Evolutionary conservation across 64 coral and sea anemone genomes (phyloP), one percentile per base, ranked within the genome.

Genomic region (Exaiptasia diaphana): DNA sequence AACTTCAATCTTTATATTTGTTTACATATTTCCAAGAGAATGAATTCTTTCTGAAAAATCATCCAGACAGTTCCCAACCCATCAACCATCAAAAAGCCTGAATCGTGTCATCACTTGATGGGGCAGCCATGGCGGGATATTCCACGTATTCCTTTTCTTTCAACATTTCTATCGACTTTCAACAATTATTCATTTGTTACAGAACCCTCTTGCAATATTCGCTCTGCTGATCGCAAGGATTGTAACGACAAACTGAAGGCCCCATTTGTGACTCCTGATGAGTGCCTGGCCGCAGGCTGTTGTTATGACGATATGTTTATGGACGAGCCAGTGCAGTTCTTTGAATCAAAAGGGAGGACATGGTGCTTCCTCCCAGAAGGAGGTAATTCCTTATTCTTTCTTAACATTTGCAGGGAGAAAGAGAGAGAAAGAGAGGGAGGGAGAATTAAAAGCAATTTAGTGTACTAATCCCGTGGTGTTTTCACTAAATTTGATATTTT

Each of bases 301-400:
- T 96, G 92, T 67, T 96, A 92, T 75, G 90, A 92, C 57, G 90
- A 92, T 74, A 92, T 92, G 90, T 93, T 93, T 31, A 93, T 93
- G 82, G 42, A 41, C 30, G 90, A 93, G 44, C 35, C 75, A 39
- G 24, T 93, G 12, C 67, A 67, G 23, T 87, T 71, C 53, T 82
- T 75, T 38, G 71, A 45, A 41, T 0, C 22, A 23, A 10, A 76
- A 27, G 83, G 76, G n/a, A 72, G 71, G 50, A 64, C 48, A 44
- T 93, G 90, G 83, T 93, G 90, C 82, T 93, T 81, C 31, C 20
- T 49, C 2, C 69, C 36, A 13, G 45, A 73, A 73, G 69, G 69
- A 48, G 69, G 69, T 73, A 22, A 24, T 31, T 29, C 20, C 11
- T 50, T 20, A 20, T 20, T 20, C 4, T 55, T 14, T 24, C 4